phyloP scores from a whole-genome alignment of 2,113 vertebrate species.

The Marmota flaviventris region DNA sequence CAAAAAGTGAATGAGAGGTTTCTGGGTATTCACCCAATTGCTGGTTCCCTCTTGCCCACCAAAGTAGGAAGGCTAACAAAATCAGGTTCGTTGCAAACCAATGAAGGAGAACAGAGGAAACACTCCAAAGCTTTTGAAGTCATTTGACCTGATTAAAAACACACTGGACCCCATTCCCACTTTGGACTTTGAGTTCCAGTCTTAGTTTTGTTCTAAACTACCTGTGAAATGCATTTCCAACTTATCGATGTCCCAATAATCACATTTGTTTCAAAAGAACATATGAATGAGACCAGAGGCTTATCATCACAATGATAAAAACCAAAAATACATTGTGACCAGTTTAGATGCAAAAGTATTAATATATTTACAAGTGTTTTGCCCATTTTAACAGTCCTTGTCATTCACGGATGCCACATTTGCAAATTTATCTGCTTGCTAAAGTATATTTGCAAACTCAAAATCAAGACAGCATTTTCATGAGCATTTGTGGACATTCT shows the following conservation, averaged over 20 bases:
- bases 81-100: not conserved
- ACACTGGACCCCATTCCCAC: not conserved
- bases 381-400: not conserved
- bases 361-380: not conserved
- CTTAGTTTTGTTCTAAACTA: not conserved
- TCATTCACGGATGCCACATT: too few species aligned
- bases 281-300: not conserved
- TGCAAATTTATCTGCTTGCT: too few species aligned
- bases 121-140: not conserved
- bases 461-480: too few species aligned
- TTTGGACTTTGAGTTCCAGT: not conserved
- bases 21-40: not conserved
- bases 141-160: not conserved
- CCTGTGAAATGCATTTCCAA: not conserved
- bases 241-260: not conserved
- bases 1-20: not conserved
- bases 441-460: too few species aligned
- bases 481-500: too few species aligned
- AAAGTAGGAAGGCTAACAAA: not conserved
- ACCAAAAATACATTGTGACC: not conserved
- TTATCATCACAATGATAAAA: not conserved
- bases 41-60: not conserved
- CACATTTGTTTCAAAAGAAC: not conserved
- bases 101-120: not conserved
- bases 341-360: not conserved